Evolutionary conservation across 1,140 invertebrate species (phyloP).

Genomic region (Platorchestia sp.): DNA sequence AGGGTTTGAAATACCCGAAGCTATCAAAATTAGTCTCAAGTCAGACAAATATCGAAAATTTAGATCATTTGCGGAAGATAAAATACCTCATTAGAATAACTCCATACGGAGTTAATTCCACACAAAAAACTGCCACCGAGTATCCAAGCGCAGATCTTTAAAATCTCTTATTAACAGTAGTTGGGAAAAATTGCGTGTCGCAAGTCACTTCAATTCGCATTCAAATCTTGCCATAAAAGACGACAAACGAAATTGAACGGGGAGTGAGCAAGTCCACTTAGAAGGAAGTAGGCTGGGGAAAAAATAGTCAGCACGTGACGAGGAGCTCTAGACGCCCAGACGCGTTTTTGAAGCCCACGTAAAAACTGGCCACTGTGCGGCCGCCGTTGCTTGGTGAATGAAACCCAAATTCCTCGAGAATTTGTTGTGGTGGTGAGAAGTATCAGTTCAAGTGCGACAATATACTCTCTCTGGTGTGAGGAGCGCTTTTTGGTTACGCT

Average conservation of each 20-base stretch:
- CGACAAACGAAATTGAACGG: neutral
- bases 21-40: no score
- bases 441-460: neutral
- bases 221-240: neutral
- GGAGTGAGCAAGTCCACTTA: neutral
- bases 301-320: neutral
- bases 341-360: neutral
- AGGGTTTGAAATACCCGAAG: no score
- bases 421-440: neutral
- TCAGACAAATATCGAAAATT: no score
- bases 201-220: neutral
- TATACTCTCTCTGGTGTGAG: no score
- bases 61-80: no score
- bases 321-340: neutral
- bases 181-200: neutral
- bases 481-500: no score
- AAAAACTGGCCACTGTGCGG: neutral
- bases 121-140: no score
- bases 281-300: neutral
- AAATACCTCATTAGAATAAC: no score
- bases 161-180: neutral
- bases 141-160: neutral
- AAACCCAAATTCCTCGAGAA: neutral
- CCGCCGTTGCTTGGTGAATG: neutral
- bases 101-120: no score